Percentiles rank a stretch among this genome's conserved stretches.
These are phyloP conservation scores for Harmothoe impar DNA, from an alignment of 2,888 invertebrate genomes.

Conservation along the genomic window DNA sequence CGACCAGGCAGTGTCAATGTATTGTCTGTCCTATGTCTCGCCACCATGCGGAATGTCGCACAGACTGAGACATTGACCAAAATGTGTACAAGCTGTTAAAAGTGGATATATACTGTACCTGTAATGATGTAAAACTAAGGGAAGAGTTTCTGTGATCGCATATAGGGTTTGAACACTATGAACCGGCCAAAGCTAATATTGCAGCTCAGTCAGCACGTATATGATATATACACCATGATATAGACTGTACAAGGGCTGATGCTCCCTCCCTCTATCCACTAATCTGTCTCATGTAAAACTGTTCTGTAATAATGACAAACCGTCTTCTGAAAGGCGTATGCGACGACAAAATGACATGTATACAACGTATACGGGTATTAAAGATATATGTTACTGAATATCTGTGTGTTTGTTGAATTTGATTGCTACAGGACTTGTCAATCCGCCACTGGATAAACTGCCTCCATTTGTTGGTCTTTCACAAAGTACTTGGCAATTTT, in stretches of 20 bases:
- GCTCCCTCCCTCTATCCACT: not conserved
- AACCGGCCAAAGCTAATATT: slow-evolving; percentile 19
- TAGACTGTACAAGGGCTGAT: not conserved
- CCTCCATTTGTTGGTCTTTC: too few species aligned
- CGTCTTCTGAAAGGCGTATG: not conserved
- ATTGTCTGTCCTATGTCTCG: too few species aligned
- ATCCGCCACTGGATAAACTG: too few species aligned
- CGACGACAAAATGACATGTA: not conserved
- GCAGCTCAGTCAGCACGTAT: not conserved
- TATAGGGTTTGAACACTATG: slow-evolving; percentile 37
- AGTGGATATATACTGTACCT: too few species aligned
- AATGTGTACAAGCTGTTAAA: too few species aligned
- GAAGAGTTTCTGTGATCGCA: slow-evolving; percentile 56
- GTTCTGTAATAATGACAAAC: not conserved
- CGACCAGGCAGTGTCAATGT: too few species aligned
- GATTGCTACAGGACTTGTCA: not conserved
- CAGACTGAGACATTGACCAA: too few species aligned
- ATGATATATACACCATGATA: not conserved
- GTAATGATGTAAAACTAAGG: not conserved
- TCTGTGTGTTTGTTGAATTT: not conserved
- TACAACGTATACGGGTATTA: slow-evolving; percentile 59
- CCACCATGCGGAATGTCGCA: too few species aligned
- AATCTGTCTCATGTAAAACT: slow-evolving; percentile 31
- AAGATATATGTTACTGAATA: slow-evolving; percentile 36
- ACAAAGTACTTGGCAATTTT: too few species aligned